These are phyloP conservation scores for Microtus oregoni DNA, from an alignment of 2,113 vertebrate species.

Conservation along the genomic window DNA sequence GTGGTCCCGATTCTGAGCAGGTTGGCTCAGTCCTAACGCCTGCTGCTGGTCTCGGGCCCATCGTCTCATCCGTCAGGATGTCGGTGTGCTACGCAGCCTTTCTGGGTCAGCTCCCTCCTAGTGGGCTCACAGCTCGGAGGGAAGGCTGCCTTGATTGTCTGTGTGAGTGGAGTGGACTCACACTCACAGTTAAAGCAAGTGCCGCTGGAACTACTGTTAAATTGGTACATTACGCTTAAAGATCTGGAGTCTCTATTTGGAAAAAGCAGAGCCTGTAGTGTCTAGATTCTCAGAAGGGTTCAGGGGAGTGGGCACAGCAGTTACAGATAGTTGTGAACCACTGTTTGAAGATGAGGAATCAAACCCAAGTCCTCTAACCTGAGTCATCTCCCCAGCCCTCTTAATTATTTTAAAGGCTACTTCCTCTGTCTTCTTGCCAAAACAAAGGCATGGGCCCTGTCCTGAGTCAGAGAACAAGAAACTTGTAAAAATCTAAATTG, in stretches of 20 bases:
- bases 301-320: neutral
- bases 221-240: constrained; percentile 80
- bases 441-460: neutral
- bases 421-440: neutral
- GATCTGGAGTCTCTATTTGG: constrained; percentile 58
- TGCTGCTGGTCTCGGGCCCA: neutral
- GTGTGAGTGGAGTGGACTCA: constrained; percentile 76
- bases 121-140: constrained; percentile 38
- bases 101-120: neutral
- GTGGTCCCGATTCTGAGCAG: neutral
- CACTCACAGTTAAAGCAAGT: constrained; percentile 87
- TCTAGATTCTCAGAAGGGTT: neutral
- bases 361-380: neutral
- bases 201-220: constrained; percentile 84
- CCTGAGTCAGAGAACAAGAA: neutral
- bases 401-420: neutral
- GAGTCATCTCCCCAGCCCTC: neutral
- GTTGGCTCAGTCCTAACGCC: neutral
- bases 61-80: neutral
- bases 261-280: neutral
- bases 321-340: neutral
- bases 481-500: neutral
- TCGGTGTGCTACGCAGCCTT: neutral
- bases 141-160: constrained; percentile 27
- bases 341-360: neutral